phyloP scores from a whole-genome alignment of 2,888 invertebrate genomes.

The Epistrophe eligans region DNA sequence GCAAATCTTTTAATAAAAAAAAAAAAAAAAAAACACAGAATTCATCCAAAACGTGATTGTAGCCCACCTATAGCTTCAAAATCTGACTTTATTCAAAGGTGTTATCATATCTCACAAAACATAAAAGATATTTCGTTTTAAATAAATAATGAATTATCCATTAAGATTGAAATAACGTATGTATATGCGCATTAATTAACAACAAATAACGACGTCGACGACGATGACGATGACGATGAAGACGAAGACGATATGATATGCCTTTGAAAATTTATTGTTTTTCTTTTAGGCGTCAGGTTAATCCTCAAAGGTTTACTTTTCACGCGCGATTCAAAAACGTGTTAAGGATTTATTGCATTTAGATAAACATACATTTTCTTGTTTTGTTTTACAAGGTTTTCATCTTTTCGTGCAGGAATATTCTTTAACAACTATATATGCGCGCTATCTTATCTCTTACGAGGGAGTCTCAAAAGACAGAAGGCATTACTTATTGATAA shows the following conservation, averaged over 20 bases:
- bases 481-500: slow-evolving; percentile 8
- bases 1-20: background rate
- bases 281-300: background rate
- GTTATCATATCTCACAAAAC: background rate
- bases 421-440: background rate
- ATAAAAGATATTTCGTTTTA: slow-evolving; percentile 17
- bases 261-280: slow-evolving; percentile 17
- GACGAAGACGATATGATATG: background rate
- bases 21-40: background rate
- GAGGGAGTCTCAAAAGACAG: background rate
- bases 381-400: background rate
- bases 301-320: slow-evolving; percentile 18
- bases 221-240: background rate
- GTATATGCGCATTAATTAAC: slow-evolving; percentile 27
- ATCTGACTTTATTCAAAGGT: background rate
- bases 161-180: slow-evolving; percentile 27
- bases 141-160: slow-evolving; percentile 32
- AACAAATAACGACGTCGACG: background rate
- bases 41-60: background rate
- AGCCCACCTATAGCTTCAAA: background rate
- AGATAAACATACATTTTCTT: background rate
- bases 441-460: slow-evolving; percentile 1
- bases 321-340: slow-evolving; percentile 22
- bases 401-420: background rate
- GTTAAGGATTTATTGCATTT: slow-evolving; percentile 29